phyloP scores from a whole-genome alignment of 2,888 invertebrate genomes.

The Orchesellides sinensis region DNA sequence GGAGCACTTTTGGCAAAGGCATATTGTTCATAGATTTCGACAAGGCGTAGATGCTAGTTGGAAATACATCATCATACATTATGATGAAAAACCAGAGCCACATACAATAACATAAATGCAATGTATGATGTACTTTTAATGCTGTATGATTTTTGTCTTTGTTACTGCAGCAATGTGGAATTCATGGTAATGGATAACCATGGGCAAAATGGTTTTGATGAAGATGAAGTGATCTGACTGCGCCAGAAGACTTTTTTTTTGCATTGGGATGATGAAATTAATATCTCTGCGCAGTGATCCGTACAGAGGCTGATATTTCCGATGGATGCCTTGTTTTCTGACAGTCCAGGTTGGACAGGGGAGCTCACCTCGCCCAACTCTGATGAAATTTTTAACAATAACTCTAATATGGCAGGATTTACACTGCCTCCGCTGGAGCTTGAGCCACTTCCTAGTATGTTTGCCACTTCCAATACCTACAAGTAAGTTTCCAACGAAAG shows the following conservation, averaged over 20 bases:
- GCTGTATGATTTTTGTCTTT: no score
- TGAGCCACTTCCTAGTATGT: conserved; percentile 90
- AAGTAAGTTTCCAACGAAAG: conserved; percentile 73
- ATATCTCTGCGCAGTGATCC: conserved; percentile 68
- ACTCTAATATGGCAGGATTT: conserved; percentile 91
- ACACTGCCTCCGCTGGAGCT: conserved; percentile 89
- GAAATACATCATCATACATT: no score
- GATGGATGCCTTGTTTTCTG: conserved; percentile 74
- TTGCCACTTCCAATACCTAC: conserved; percentile 79
- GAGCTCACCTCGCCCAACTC: conserved; percentile 73
- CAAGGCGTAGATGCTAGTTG: no score
- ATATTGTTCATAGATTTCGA: no score
- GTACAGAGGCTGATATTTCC: conserved; percentile 63
- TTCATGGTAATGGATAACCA: no score
- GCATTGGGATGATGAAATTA: conserved; percentile 23
- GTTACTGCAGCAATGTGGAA: no score
- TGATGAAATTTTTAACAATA: conserved; percentile 75
- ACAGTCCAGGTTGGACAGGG: conserved; percentile 74
- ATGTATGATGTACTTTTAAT: no score
- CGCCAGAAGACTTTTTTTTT: conserved; percentile 1
- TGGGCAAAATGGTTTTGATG: conserved; percentile 22
- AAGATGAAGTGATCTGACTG: conserved; percentile 10
- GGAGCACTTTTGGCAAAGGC: no score
- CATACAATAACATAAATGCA: no score
- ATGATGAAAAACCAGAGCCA: no score